Base-by-base conservation (phyloP, 2,888 invertebrate species). In the Zootermopsis nevadensis region DNA sequence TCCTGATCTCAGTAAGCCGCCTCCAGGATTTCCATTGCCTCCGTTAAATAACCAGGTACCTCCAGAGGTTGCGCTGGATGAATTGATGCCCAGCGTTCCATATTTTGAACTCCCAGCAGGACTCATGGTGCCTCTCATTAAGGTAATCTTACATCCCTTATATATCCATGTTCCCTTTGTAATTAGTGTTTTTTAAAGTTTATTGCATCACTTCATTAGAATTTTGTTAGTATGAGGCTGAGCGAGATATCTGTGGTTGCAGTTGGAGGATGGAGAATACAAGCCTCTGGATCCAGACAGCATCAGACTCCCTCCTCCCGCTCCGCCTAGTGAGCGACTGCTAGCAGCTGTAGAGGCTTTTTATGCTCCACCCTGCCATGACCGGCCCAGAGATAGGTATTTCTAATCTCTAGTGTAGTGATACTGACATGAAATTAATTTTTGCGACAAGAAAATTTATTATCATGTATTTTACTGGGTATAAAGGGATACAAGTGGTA, bases 31-130 rank as follows among this genome's bases (percentile, higher is more conserved):
- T 88, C 91, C 89, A 31, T 80, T 85, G 67, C 89, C 89, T 8
- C 89, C 89, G 1, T 87, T 88, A 6, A 88, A 88, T 79, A 87
- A 89, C 35, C 91, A 86, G 55, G 89, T 88, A 88, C 91, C 88
- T 1, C 88, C 90, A 67, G 89, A 90, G 72, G 88, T 90, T 35
- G 87, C 88, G 3, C 83, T 86, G 81, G 95, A 96, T 87, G 96
- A 96, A 85, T 90, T 96, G 86, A 94, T 96, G 90, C 98, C 98
- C 38, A 95, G 96, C 38, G 95, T 97, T 87, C 98, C 99, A 80
- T 99, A 99, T 89, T 99, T 96, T 89, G 99, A 99, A 89, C 91
- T 99, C 85, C 99, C 99, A 2, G 99, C 99, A 82, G 99, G 99
- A 74, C 92, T 99, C 31, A 99, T 99, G 95, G 98, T 98, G 83